Evolutionary conservation across 1,140 invertebrate species (phyloP).

Genomic region (Armadillidium nasatum): DNA sequence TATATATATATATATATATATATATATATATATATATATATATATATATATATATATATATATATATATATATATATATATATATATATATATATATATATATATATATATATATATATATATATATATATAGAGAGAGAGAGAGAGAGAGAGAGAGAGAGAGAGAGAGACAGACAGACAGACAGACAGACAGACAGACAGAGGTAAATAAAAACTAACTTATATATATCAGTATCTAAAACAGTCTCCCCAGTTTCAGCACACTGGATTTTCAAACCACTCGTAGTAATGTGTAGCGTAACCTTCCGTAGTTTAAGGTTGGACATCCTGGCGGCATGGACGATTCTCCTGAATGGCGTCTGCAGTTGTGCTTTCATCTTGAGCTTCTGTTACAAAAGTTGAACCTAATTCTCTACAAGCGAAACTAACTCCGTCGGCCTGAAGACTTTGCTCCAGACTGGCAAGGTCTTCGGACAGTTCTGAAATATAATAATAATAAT

Average conservation of each 20-base stretch:
- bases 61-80: too few relatives aligned
- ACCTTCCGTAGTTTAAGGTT: neutral
- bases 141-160: too few relatives aligned
- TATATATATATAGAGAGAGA: too few relatives aligned
- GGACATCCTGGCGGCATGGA: neutral
- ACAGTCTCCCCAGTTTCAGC: neutral
- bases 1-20: too few relatives aligned
- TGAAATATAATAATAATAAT: neutral
- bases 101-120: too few relatives aligned
- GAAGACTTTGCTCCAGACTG: neutral
- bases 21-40: too few relatives aligned
- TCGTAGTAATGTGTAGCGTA: neutral
- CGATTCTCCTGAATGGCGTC: neutral
- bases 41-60: too few relatives aligned
- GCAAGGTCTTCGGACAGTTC: neutral
- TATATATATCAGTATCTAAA: neutral
- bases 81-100: too few relatives aligned
- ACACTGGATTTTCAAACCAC: neutral
- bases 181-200: too few relatives aligned
- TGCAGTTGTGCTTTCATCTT: neutral
- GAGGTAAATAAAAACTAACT: neutral
- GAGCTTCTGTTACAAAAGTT: neutral
- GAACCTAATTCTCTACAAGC: neutral
- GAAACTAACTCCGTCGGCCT: neutral
- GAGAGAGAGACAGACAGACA: too few relatives aligned